Evolutionary conservation across 2,113 vertebrate species (phyloP).

Genomic region (Xyrauchen texanus): DNA sequence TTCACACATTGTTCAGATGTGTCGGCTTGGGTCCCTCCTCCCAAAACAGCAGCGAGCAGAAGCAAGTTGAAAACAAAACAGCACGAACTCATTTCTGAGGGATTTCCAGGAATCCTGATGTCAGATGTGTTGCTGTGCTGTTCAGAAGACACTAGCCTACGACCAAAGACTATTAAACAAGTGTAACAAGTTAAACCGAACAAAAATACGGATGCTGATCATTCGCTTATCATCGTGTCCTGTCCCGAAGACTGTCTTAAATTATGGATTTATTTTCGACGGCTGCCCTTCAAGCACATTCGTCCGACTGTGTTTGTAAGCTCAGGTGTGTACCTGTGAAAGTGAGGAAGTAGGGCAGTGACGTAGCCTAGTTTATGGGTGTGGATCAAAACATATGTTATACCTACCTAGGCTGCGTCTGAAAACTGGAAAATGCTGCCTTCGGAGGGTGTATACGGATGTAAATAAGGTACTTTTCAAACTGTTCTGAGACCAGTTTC

Average conservation of each 20-base stretch:
- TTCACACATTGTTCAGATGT: constrained; percentile 36
- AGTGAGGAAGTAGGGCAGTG: not conserved
- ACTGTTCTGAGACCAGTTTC: too few relatives aligned
- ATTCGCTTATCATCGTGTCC: not conserved
- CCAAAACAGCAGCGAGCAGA: not conserved
- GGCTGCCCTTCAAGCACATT: not conserved
- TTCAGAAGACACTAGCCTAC: too few relatives aligned
- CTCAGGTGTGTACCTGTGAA: constrained; percentile 12
- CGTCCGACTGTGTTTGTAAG: not conserved
- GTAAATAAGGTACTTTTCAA: too few relatives aligned
- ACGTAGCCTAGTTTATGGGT: not conserved
- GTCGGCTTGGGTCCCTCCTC: not conserved
- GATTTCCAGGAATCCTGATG: not conserved
- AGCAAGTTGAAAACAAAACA: not conserved
- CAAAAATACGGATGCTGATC: not conserved
- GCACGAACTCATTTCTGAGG: not conserved
- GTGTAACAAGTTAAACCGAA: not conserved
- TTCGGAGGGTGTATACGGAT: not conserved
- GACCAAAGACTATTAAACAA: not conserved
- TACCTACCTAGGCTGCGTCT: constrained; percentile 60
- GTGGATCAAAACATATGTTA: not conserved
- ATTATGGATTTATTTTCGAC: not conserved
- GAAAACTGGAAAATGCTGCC: not conserved
- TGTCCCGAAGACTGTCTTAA: not conserved
- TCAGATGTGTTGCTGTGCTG: too few relatives aligned